Evolutionary conservation across 2,888 invertebrate genomes (phyloP).

Genomic region (Alviniconcha strummeri): DNA sequence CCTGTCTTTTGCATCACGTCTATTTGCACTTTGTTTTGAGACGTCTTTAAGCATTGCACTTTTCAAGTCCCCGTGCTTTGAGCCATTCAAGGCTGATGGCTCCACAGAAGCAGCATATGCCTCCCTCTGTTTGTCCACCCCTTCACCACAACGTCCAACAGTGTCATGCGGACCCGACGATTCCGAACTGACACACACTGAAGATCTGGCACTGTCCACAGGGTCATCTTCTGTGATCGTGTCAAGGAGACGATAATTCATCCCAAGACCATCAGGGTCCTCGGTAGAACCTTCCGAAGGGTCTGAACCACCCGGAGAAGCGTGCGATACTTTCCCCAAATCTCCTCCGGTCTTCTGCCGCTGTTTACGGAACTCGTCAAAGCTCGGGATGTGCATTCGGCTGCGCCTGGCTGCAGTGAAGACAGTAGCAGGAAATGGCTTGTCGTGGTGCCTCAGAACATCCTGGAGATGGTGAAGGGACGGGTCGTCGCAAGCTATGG

Average conservation of each 20-base stretch:
- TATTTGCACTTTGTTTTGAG: too few relatives aligned
- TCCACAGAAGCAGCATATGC: too few relatives aligned
- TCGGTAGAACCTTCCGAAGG: neutral
- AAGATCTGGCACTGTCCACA: neutral
- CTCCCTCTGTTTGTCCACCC: too few relatives aligned
- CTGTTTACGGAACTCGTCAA: constrained; percentile 46
- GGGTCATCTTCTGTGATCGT: constrained; percentile 29
- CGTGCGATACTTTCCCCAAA: too few relatives aligned
- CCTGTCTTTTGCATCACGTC: neutral
- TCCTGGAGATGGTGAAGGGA: neutral
- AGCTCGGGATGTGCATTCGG: constrained; percentile 48
- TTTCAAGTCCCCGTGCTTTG: too few relatives aligned
- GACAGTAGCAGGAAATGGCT: neutral
- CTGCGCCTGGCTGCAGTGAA: constrained; percentile 17
- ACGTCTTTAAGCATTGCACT: too few relatives aligned
- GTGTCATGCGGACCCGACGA: too few relatives aligned
- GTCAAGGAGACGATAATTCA: constrained; percentile 6
- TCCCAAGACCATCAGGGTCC: neutral
- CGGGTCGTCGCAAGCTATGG: neutral
- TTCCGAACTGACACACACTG: neutral
- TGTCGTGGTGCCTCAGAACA: neutral
- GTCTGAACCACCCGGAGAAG: too few relatives aligned
- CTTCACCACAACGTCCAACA: too few relatives aligned
- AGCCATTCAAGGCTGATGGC: too few relatives aligned
- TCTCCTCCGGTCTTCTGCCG: constrained; percentile 2